These are phyloP conservation scores for Nomada fucata DNA, from an alignment of 2,888 invertebrate genomes.

Conservation along the genomic window DNA sequence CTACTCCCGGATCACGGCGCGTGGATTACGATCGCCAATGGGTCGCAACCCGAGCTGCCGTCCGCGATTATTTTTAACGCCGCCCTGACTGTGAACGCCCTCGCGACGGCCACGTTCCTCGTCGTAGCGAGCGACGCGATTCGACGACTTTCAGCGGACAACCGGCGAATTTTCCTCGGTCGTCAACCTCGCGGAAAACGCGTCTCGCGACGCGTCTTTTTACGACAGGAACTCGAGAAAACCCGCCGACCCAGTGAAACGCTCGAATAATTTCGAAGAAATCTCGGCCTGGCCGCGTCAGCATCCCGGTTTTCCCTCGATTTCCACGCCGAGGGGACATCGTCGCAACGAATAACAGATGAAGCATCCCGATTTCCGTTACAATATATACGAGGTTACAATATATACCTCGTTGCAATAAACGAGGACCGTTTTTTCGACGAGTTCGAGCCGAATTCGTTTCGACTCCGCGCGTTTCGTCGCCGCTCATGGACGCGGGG, in stretches of 20 bases:
- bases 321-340: background rate
- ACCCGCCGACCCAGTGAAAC: conserved; percentile 47
- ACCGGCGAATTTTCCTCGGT: conserved; percentile 47
- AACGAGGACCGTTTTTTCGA: no score
- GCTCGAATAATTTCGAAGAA: conserved; percentile 58
- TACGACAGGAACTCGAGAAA: conserved; percentile 36
- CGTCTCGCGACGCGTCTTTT: conserved; percentile 45
- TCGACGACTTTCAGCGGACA: conserved; percentile 42
- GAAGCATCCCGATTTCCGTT: background rate
- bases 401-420: no score
- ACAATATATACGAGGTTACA: no score
- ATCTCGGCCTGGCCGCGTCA: conserved; percentile 15
- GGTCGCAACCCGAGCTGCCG: no score
- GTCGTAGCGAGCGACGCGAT: conserved; percentile 8
- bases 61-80: conserved; percentile 25
- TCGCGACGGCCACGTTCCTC: background rate
- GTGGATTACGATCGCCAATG: background rate
- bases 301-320: background rate
- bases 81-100: background rate
- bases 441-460: background rate
- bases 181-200: conserved; percentile 33
- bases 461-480: background rate
- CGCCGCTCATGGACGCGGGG: no score
- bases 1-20: background rate
- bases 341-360: background rate